These are phyloP conservation scores for Aramus guarauna DNA, from an alignment of 2,113 vertebrate genomes.

Conservation along the genomic window DNA sequence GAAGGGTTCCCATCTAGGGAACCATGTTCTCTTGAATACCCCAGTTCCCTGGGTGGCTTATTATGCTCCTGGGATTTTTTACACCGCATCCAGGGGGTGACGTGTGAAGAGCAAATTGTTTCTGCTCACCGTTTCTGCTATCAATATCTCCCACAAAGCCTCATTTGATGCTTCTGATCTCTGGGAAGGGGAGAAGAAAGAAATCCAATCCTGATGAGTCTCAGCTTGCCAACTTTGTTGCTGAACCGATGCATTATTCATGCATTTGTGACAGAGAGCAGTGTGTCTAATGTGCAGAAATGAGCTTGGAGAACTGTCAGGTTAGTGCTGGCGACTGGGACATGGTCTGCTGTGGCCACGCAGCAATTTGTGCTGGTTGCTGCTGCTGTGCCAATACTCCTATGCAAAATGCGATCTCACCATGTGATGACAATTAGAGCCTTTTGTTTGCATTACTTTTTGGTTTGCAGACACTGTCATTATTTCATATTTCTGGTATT, in stretches of 20 bases:
- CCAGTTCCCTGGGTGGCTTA: background rate
- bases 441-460: background rate
- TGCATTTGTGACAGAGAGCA: background rate
- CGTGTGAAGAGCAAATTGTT: background rate
- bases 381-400: background rate
- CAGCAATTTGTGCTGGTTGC: background rate
- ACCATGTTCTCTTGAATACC: background rate
- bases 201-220: background rate
- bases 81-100: background rate
- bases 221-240: background rate
- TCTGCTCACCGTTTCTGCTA: background rate
- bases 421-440: background rate
- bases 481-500: background rate
- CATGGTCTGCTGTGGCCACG: background rate
- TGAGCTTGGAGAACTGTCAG: background rate
- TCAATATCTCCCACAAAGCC: background rate
- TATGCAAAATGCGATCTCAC: background rate
- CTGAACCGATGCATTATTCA: conserved; percentile 39
- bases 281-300: conserved; percentile 8
- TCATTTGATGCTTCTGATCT: background rate
- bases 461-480: background rate
- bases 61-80: background rate
- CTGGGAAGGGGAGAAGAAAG: background rate
- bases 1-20: background rate
- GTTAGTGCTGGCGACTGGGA: background rate